Percentiles rank a stretch among this genome's conserved stretches.
Evolutionary conservation across 30 jellyfish, hydroid and myxozoan genomes (phyloP).

Genomic region (Mastigias papua): DNA sequence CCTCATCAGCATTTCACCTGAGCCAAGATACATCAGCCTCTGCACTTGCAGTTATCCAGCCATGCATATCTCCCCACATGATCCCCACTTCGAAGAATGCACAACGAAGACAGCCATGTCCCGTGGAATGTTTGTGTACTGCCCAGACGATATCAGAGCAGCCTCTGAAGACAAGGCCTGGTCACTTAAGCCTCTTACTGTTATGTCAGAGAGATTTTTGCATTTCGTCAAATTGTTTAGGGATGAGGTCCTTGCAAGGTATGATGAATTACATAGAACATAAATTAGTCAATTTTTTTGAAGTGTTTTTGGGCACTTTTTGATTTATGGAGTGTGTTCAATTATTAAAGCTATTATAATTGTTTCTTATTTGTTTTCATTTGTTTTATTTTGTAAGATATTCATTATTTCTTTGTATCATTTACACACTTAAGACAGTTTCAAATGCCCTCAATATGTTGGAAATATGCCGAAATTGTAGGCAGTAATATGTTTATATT

Average conservation of each 20-base stretch:
- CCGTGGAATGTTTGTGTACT: conserved; percentile 64
- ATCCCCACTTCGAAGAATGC: conserved; percentile 70
- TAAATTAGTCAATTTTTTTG: not conserved
- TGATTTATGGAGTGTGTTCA: no score
- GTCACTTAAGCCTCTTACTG: conserved; percentile 62
- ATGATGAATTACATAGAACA: not conserved
- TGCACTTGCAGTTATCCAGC: conserved; percentile 73
- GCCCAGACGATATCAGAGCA: conserved; percentile 69
- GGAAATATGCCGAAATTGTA: no score
- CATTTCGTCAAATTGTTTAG: conserved; percentile 62
- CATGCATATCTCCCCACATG: conserved; percentile 58
- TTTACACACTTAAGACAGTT: no score
- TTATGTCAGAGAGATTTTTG: conserved; percentile 67
- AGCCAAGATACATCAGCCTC: conserved; percentile 60
- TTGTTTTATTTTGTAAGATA: no score
- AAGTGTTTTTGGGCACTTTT: not conserved
- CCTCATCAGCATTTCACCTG: conserved; percentile 68
- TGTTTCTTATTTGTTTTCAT: no score
- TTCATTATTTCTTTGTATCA: no score
- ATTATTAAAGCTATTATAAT: no score
- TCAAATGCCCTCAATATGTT: no score
- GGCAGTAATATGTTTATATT: no score
- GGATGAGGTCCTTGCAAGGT: conserved; percentile 64
- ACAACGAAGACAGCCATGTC: conserved; percentile 67
- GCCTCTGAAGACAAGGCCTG: conserved; percentile 70